These are phyloP conservation scores for Rana temporaria DNA, from an alignment of 2,113 vertebrate genomes.

Conservation along the genomic window DNA sequence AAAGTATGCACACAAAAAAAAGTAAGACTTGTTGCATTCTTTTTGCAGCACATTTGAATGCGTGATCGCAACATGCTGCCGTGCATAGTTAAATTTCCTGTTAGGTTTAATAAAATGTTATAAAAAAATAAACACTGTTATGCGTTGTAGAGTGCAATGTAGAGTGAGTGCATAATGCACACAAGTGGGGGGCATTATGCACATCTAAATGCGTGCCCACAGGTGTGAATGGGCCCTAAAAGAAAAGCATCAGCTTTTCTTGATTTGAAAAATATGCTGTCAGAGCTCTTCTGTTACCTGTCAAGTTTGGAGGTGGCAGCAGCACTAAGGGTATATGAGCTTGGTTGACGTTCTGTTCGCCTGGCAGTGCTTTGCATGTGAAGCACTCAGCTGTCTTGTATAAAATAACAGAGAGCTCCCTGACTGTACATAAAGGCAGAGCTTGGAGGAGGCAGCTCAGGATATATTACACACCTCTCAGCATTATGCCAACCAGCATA, in stretches of 20 bases:
- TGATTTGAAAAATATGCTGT: background rate
- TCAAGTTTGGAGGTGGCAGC: conserved; percentile 7
- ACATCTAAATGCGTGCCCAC: no score
- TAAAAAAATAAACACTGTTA: no score
- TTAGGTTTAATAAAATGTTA: no score
- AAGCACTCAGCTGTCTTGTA: conserved; percentile 39
- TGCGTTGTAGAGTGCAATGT: no score
- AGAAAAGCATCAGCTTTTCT: background rate
- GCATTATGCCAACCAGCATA: conserved; percentile 36
- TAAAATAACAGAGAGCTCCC: conserved; percentile 39
- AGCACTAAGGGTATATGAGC: background rate
- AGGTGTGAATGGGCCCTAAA: no score
- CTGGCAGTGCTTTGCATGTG: conserved; percentile 15
- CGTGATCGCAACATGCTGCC: no score
- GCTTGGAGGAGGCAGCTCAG: background rate
- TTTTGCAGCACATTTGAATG: no score
- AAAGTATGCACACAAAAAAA: no score
- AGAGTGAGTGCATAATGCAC: no score
- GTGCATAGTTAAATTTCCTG: no score
- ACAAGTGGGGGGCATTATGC: no score
- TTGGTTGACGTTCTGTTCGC: conserved; percentile 1
- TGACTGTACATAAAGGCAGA: conserved; percentile 7
- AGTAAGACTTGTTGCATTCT: no score
- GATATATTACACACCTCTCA: conserved; percentile 49
- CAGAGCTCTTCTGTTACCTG: background rate